Conservation (phyloP, 2,113 vertebrate species). For the Pholis gunnellus region DNA sequence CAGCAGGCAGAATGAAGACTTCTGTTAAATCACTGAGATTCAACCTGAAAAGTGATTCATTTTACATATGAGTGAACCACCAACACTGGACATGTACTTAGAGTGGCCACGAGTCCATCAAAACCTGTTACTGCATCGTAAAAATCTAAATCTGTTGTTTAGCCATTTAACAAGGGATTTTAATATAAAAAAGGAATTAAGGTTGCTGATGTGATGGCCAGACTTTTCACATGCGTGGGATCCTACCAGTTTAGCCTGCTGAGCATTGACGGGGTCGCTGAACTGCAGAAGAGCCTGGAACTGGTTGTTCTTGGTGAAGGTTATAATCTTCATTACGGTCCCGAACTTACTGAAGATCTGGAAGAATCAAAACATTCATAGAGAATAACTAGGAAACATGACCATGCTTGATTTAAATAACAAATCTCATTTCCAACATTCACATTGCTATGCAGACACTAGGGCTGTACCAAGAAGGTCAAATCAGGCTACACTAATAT, state of each 20-base stretch:
- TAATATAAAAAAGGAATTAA: not conserved
- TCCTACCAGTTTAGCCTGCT: constrained; percentile 97
- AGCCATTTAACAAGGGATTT: not conserved
- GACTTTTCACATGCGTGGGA: not conserved
- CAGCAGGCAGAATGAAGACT: not conserved
- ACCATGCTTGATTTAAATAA: not conserved
- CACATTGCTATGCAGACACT: not conserved
- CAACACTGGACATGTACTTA: not conserved
- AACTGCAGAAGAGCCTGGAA: constrained; percentile 98
- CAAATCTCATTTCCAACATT: not conserved
- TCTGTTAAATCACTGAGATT: not conserved
- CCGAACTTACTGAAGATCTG: constrained; percentile 99
- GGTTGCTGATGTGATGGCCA: not conserved
- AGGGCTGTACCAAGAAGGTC: not conserved
- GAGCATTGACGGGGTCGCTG: constrained; percentile 96
- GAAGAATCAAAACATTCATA: not conserved
- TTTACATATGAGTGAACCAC: not conserved
- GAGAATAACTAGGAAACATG: not conserved
- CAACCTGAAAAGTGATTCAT: not conserved
- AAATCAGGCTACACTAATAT: not conserved
- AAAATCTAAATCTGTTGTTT: not conserved
- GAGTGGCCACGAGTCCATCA: not conserved
- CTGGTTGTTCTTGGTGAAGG: constrained; percentile 99
- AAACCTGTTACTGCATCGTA: not conserved
- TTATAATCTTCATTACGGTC: constrained; percentile 99